A percentile compares a stretch with the other conserved stretches of the same genome.
phyloP scores from a whole-genome alignment of 2,797 vertebrate species.

The Periophthalmus magnuspinnatus region DNA sequence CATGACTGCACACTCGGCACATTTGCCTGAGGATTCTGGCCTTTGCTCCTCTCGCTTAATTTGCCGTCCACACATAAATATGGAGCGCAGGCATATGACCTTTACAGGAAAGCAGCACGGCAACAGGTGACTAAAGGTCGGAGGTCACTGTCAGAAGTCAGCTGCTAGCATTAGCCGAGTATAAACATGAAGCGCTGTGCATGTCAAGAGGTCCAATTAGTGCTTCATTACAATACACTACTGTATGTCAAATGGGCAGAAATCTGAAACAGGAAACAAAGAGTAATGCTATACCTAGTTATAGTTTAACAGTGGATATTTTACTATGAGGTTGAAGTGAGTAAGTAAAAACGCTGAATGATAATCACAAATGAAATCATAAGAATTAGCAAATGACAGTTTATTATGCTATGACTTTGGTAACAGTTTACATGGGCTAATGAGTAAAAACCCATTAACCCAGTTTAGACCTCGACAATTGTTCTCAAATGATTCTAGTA shows the following conservation, averaged over 20 bases:
- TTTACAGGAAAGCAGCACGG: slow-evolving; percentile 49
- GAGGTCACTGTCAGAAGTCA: slow-evolving; percentile 58
- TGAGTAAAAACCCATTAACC: no score
- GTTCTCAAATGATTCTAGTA: no score
- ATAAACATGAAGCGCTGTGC: slow-evolving; percentile 55
- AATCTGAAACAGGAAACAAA: neutral
- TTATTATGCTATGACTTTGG: neutral
- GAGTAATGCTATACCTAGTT: neutral
- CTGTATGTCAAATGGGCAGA: slow-evolving; percentile 29
- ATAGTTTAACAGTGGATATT: neutral
- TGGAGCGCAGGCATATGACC: slow-evolving; percentile 63
- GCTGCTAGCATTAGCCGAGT: slow-evolving; percentile 50
- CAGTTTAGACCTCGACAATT: no score
- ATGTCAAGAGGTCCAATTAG: slow-evolving; percentile 64
- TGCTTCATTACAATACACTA: slow-evolving; percentile 45
- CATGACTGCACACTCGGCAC: slow-evolving; percentile 57
- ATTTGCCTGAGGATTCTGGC: slow-evolving; percentile 56
- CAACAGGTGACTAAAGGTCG: slow-evolving; percentile 51
- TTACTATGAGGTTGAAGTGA: neutral
- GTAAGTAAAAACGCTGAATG: neutral
- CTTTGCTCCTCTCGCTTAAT: slow-evolving; percentile 71
- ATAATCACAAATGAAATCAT: neutral
- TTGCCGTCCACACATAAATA: slow-evolving; percentile 73
- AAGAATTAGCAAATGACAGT: neutral
- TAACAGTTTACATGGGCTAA: neutral